Conservation (phyloP, 2,888 invertebrate genomes). For the Meganola albula region DNA sequence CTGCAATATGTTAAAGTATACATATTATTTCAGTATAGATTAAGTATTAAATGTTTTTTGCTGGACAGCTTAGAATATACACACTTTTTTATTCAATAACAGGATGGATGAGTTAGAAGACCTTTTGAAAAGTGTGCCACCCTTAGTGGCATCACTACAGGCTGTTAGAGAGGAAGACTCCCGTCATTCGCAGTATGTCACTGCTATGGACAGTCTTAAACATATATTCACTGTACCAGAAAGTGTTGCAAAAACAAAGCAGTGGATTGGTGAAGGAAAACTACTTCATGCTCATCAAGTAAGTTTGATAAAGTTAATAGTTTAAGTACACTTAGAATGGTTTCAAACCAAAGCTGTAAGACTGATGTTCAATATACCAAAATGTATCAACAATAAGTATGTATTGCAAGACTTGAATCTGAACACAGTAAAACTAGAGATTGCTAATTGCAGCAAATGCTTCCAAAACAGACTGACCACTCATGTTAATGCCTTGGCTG, state of each 20-base stretch:
- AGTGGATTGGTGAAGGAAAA: conserved; percentile 96
- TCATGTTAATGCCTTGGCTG: too few species aligned
- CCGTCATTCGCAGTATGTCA: conserved; percentile 96
- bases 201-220: conserved; percentile 98
- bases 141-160: conserved; percentile 87
- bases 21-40: background rate
- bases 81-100: background rate
- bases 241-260: conserved; percentile 95
- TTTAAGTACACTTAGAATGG: too few species aligned
- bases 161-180: conserved; percentile 95
- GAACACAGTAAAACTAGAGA: too few species aligned
- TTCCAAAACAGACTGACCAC: too few species aligned
- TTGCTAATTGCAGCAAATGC: too few species aligned
- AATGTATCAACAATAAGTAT: too few species aligned
- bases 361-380: too few species aligned
- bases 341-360: too few species aligned
- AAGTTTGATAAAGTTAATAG: conserved; percentile 6
- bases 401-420: too few species aligned
- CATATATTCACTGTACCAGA: conserved; percentile 99
- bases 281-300: conserved; percentile 95
- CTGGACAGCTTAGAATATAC: too few species aligned
- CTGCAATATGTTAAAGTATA: background rate
- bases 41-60: too few species aligned
- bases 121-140: conserved; percentile 85
- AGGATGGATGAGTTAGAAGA: conserved; percentile 88